Evolutionary conservation across 1,140 invertebrate genomes (phyloP), one percentile per base, ranked within the genome.

Genomic region (Heliconius melpomene): DNA sequence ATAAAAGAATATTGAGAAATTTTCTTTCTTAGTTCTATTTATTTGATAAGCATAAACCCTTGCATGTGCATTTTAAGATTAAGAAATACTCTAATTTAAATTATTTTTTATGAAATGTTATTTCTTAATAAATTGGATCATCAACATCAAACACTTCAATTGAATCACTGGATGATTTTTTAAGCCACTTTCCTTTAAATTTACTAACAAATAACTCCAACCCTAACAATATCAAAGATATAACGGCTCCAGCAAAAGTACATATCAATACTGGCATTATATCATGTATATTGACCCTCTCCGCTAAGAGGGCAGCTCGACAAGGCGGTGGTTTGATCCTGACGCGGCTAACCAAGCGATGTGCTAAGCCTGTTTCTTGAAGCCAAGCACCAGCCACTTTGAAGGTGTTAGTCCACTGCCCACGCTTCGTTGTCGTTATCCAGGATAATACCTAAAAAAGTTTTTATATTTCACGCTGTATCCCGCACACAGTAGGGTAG

Each of bases 221-320:
- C 7, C 81, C 84, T 9, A 93, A 70, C 26, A 91, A 72, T 3
- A 87, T 29, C 0, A 91, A 36, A 11, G 92, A 90, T 0, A 85
- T 8, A 20, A 88, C 5, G 13, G 80, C 84, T 7, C 85, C 89
- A 8, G 82, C 38, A 0, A 84, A 23, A 13, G 87, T 88, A 0
- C 89, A 18, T 8, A 81, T 57, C 18, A 93, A 52, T 11, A 89
- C 71, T 0, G 90, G 87, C 1, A 85, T 79, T 1, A 93, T 79
- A 73, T 93, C 92, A 32, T 84, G 80, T 32, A 92, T 84, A 18
- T 90, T 93, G 5, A 93, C 92, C 78, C 88, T 84, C 82, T 93
- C 92, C 72, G 92, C 92, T 23, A 93, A 81, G 7, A 93, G 78
- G 0, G 91, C 84, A 0, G 89, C 85, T 72, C 88, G 83, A 79